Percentiles rank a stretch among this genome's conserved stretches.
phyloP scores from a whole-genome alignment of 2,888 invertebrate species.

The Caenorhabditis imperialis region DNA sequence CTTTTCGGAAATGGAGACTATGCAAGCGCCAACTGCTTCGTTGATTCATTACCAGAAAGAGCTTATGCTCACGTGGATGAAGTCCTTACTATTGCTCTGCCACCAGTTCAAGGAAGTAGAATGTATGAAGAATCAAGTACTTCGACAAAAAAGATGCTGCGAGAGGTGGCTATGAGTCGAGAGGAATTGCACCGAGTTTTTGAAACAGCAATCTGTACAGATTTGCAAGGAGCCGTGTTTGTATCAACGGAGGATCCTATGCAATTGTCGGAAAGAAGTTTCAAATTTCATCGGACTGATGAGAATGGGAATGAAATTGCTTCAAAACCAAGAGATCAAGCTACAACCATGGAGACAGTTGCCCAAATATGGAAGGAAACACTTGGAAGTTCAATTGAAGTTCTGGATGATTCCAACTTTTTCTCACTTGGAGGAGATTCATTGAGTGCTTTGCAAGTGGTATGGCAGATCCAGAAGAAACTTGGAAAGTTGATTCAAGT shows the following conservation, averaged over 20 bases:
- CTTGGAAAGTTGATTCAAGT: constrained; percentile 46
- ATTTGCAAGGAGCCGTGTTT: constrained; percentile 15
- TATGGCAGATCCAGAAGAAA: constrained; percentile 66
- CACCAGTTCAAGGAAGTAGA: constrained; percentile 49
- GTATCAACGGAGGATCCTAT: constrained; percentile 22
- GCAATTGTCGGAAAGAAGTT: constrained; percentile 1
- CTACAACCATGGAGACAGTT: neutral
- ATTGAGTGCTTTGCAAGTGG: constrained; percentile 71
- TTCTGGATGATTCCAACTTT: constrained; percentile 47
- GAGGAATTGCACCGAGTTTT: constrained; percentile 30
- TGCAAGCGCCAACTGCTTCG: constrained; percentile 66
- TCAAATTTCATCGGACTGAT: constrained; percentile 17
- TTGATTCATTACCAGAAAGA: constrained; percentile 53
- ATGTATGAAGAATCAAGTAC: constrained; percentile 40
- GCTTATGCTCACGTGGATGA: constrained; percentile 5
- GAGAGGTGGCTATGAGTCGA: constrained; percentile 4
- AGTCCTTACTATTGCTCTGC: constrained; percentile 51
- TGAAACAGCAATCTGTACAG: constrained; percentile 13
- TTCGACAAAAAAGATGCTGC: constrained; percentile 26
- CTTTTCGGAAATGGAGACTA: constrained; percentile 68
- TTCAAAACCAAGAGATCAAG: neutral
- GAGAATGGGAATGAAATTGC: constrained; percentile 1
- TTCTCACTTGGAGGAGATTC: constrained; percentile 74
- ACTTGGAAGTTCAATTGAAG: constrained; percentile 10
- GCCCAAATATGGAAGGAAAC: constrained; percentile 36